These are phyloP conservation scores for Brachyptera risi DNA, from an alignment of 2,888 invertebrate species.

Conservation along the genomic window DNA sequence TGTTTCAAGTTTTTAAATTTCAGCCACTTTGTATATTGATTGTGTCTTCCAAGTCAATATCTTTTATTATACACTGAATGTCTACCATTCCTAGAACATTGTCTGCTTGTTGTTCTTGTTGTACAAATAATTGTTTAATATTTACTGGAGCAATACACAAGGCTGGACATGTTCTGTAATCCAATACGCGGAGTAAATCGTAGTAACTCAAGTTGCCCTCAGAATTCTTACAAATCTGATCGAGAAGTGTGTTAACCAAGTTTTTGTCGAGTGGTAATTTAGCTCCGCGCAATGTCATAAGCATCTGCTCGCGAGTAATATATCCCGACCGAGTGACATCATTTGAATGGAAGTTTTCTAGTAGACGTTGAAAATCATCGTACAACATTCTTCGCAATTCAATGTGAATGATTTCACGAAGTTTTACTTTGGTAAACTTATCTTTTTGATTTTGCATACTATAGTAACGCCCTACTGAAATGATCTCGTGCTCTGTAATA, in stretches of 20 bases:
- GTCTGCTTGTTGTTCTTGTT: neutral
- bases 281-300: slow-evolving; percentile 63
- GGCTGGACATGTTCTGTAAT: slow-evolving; percentile 57
- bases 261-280: slow-evolving; percentile 66
- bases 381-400: neutral
- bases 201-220: slow-evolving; percentile 61
- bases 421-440: slow-evolving; percentile 18
- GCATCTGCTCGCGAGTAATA: slow-evolving; percentile 54
- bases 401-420: neutral
- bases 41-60: slow-evolving; percentile 21
- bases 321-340: slow-evolving; percentile 56
- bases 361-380: slow-evolving; percentile 34
- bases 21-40: neutral
- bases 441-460: neutral
- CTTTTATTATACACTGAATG: neutral
- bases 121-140: slow-evolving; percentile 40
- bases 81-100: neutral
- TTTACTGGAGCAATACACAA: slow-evolving; percentile 50
- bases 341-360: slow-evolving; percentile 55
- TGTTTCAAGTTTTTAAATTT: too few species aligned
- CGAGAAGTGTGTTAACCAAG: slow-evolving; percentile 64
- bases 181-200: slow-evolving; percentile 66
- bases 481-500: neutral
- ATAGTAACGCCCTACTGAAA: neutral
- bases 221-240: slow-evolving; percentile 62